These are phyloP conservation scores for Drosophila eugracilis DNA, from an alignment of 1,140 invertebrate genomes.

Conservation along the genomic window DNA sequence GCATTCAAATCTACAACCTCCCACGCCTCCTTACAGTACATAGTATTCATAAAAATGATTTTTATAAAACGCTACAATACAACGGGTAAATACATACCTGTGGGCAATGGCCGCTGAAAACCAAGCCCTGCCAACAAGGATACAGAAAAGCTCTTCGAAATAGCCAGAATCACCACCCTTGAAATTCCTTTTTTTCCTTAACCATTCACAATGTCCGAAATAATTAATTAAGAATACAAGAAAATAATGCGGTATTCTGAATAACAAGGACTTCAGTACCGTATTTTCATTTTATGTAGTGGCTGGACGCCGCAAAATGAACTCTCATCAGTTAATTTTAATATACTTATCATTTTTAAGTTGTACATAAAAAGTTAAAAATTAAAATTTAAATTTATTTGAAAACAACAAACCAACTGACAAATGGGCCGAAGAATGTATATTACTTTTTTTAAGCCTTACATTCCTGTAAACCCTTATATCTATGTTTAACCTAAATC, in stretches of 20 bases:
- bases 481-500: no score
- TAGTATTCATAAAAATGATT: slow-evolving; percentile 6
- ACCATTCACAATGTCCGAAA: neutral
- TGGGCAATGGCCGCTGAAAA: neutral
- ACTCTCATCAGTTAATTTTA: neutral
- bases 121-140: neutral
- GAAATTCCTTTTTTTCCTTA: neutral
- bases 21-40: neutral
- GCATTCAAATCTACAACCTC: neutral
- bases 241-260: neutral
- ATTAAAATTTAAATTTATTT: no score
- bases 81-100: neutral
- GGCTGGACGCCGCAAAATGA: neutral
- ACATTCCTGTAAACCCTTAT: no score
- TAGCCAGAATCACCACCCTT: neutral
- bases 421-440: no score
- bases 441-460: no score
- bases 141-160: neutral
- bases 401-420: no score
- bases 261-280: neutral
- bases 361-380: no score
- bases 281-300: neutral
- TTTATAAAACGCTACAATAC: slow-evolving; percentile 1
- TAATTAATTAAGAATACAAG: slow-evolving; percentile 6
- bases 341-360: neutral